phyloP scores from a whole-genome alignment of 2,113 vertebrate species.

The Sinocyclocheilus rhinocerous region DNA sequence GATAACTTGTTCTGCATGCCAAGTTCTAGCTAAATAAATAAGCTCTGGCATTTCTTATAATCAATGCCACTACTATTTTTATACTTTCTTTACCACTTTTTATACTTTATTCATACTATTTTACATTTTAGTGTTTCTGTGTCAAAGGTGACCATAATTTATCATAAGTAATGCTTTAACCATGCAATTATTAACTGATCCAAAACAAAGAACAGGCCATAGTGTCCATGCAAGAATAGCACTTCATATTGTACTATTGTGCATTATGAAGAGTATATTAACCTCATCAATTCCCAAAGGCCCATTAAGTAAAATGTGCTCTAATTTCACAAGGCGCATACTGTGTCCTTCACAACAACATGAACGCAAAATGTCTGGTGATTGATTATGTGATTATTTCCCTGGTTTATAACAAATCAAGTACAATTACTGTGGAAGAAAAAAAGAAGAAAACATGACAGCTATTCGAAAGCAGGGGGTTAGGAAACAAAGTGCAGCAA shows the following conservation, averaged over 20 bases:
- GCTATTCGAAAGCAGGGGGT: neutral
- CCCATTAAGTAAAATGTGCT: neutral
- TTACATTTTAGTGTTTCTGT: neutral
- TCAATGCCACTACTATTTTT: neutral
- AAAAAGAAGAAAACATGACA: neutral
- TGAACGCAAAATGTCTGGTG: neutral
- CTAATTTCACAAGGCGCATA: neutral
- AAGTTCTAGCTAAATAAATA: slow-evolving; percentile 17
- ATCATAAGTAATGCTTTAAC: neutral
- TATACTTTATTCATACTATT: neutral
- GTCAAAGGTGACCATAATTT: neutral
- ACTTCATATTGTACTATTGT: neutral
- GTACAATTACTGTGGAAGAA: neutral
- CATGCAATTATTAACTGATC: neutral
- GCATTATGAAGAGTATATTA: neutral
- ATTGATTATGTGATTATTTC: slow-evolving; percentile 3
- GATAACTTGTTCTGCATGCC: neutral
- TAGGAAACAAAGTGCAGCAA: neutral
- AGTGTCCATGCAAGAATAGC: neutral
- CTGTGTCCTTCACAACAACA: neutral
- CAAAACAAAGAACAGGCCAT: neutral
- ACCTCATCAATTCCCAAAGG: neutral
- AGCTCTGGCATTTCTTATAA: neutral
- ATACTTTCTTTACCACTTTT: neutral
- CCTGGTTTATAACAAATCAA: neutral